Evolutionary conservation across 1,140 invertebrate genomes (phyloP).

Genomic region (Cotesia glomerata): DNA sequence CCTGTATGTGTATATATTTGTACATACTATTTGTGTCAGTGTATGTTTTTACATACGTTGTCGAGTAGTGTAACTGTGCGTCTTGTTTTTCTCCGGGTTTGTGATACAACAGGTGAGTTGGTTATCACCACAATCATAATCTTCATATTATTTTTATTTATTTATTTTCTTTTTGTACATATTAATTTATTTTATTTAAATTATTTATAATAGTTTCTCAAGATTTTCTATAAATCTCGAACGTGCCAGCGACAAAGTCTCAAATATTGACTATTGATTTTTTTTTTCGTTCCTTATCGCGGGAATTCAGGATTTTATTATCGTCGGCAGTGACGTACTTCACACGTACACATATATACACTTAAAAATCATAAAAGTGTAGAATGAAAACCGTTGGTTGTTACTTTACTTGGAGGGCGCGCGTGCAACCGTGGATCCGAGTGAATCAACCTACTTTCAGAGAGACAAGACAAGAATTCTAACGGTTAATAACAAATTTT

Average conservation of each 20-base stretch:
- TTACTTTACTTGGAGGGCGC: background rate
- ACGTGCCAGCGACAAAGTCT: too few relatives aligned
- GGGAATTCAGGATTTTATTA: background rate
- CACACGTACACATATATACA: too few relatives aligned
- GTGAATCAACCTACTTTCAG: conserved; percentile 24
- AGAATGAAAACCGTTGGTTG: background rate
- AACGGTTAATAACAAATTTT: conserved; percentile 15
- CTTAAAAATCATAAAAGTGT: too few relatives aligned
- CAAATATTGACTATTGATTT: background rate
- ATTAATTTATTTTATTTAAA: background rate
- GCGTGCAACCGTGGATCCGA: background rate
- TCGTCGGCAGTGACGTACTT: background rate
- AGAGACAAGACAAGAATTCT: conserved; percentile 7
- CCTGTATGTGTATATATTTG: background rate
- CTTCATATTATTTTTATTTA: background rate
- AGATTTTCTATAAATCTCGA: too few relatives aligned
- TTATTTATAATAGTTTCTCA: background rate
- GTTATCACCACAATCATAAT: conserved; percentile 8
- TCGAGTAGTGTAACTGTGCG: background rate
- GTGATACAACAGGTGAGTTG: conserved; percentile 47
- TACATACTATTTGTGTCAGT: background rate
- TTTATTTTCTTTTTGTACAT: background rate
- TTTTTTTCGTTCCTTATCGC: background rate
- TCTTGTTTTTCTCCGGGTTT: background rate
- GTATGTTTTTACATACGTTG: background rate